Evolutionary conservation across 1,140 invertebrate species (phyloP), one percentile per base, ranked within the genome.

Genomic region (Trichonephila clavata): DNA sequence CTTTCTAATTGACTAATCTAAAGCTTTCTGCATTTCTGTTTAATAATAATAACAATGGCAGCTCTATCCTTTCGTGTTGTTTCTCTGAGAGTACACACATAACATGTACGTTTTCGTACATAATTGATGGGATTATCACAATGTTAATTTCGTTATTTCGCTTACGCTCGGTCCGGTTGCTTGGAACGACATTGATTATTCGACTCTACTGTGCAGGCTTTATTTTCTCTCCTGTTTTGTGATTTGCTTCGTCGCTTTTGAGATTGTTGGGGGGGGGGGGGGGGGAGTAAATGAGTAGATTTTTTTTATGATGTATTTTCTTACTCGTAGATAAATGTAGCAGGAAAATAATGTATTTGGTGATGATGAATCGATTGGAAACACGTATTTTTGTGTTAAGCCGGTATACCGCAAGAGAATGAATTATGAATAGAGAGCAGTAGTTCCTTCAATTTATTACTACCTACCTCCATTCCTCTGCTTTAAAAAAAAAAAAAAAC

Each of bases 121-220:
- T 71, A 89, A 89, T 89, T 89, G 87, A 89, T 87, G 59, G 32
- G 83, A 61, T 87, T 68, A 87, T 65, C 59, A 59, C 86, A 61
- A 59, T 43, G 86, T 63, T 87, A 27, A 87, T 87, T 87, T 84
- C 43, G 80, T 57, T 83, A 57, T 50, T 87, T 87, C 60, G 57
- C 10, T 50, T n/a, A 50, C 14, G 20, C 32, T 59, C 50, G 7
- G 50, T 50, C 50, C 50, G 50, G 50, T 50, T 57, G 27, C 39
- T 7, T 21, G 7, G 59, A 10, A 59, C 50, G 16, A n/a, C 83
- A 84, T 84, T 57, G 83, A 84, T 84, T 84, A 84, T 84, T 84
- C 43, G 83, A 84, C 57, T 84, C 14, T 2, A 39, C 32, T 27
- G 14, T 43, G 32, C 24, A 32, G 7, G 50, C 13, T 39, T 39